A percentile compares a stretch with the other conserved stretches of the same genome.
These are phyloP conservation scores for Lophura nycthemera DNA, from an alignment of 2,113 vertebrate species.

Conservation along the genomic window DNA sequence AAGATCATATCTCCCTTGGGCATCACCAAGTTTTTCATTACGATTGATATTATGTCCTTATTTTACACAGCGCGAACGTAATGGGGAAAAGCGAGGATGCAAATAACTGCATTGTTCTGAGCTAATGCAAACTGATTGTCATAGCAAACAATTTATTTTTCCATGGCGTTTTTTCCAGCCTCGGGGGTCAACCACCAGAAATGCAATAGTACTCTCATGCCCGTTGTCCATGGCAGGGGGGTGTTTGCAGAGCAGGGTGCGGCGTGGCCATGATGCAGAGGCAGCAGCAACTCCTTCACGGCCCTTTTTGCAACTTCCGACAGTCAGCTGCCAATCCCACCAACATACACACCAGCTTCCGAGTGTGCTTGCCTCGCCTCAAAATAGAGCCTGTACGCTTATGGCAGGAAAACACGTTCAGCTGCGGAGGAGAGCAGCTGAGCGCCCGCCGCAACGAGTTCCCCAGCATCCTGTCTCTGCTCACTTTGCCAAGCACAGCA, in stretches of 20 bases:
- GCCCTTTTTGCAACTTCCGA: neutral
- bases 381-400: fast-evolving
- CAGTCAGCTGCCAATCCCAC: neutral
- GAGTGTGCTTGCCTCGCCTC: neutral
- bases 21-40: neutral
- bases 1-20: neutral
- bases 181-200: neutral
- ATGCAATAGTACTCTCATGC: neutral
- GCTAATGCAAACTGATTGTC: neutral
- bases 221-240: fast-evolving
- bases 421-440: neutral
- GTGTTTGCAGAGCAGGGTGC: no score
- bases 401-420: neutral
- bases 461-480: neutral
- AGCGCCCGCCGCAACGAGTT: neutral
- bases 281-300: neutral
- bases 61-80: neutral
- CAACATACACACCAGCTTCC: neutral
- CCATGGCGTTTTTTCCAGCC: neutral
- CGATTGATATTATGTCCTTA: neutral
- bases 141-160: neutral
- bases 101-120: neutral
- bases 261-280: neutral
- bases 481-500: neutral
- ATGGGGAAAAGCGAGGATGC: neutral